Evolutionary conservation across 2,113 vertebrate species (phyloP), one percentile per base, ranked within the genome.

Genomic region (Chroicocephalus ridibundus): DNA sequence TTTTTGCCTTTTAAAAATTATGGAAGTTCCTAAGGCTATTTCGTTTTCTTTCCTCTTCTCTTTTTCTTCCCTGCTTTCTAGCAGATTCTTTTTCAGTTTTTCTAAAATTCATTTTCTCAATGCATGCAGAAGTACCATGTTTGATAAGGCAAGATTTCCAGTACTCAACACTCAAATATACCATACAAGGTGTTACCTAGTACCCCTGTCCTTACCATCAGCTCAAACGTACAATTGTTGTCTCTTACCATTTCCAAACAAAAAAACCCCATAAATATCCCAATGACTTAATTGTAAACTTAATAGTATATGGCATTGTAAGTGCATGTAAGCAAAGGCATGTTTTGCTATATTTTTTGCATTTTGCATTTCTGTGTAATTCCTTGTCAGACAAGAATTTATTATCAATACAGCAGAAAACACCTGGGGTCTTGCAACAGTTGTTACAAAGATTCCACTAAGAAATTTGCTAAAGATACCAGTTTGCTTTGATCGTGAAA

Each of bases 241-340:
- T 36, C 49, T 52, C 47, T 69, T 21, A 65, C 15, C 9, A 31
- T n/a, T 84, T 91, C 61, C 51, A 84, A 80, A 65, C 12, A 60
- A 82, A 82, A 61, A 66, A 71, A 9, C 46, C 21, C 8, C 25
- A 72, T 13, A 82, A 77, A 82, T 15, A 85, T 31, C 14, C 24
- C 31, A 55, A 32, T 16, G 10, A 52, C 36, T 44, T 79, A 44
- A 49, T 36, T 6, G 11, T 1, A 40, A 72, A 77, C 6, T 66
- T 52, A 12, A 36, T 26, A 6, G 54, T 6, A 79, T 0, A 4
- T 3, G 5, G 19, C 36, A 76, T 0, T 57, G 27, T 17, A 38
- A 46, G 61, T 57, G 16, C 24, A 69, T 10, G 32, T 34, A 65
- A 72, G 42, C 29, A 80, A 82, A 76, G 24, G 18, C 38, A 69